Base-by-base conservation (phyloP, 2,113 vertebrate species). In the Haemorhous mexicanus region DNA sequence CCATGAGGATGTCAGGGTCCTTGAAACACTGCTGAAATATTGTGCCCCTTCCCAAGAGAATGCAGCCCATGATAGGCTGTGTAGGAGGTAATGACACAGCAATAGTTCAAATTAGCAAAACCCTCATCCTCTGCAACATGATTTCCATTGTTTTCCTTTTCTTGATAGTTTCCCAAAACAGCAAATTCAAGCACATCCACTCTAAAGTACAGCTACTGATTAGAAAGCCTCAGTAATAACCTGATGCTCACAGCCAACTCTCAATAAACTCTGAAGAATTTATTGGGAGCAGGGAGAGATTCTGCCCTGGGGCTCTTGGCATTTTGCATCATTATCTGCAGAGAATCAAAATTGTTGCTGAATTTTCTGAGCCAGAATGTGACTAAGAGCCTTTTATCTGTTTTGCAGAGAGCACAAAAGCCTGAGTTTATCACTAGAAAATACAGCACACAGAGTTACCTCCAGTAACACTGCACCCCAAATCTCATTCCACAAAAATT, bases 111-210 rank as follows among this genome's bases (percentile, higher is more conserved):
- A 70, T 70, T 85, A 94, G 53, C 26, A 67, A 93, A 67, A 2
- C 3, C 4, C 16, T 72, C 28, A 69, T 50, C 16, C 59, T 84
- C 87, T 83, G 46, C 41, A 80, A 39, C 7, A 53, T 30, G 16
- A 62, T 82, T 83, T 52, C n/a, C 12, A 43, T 58, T 93, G 49
- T 81, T 89, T 89, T 53, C 63, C 13, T 84, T 37, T 85, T 76
- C 11, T 77, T n/a, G 23, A 16, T 35, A 41, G 28, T 55, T 79
- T 69, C 33, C 28, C 50, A 63, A 28, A 76, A 30, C 37, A 59
- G 16, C 4, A 3, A 79, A 62, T 69, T 89, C 46, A 83, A 78
- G 16, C 20, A 61, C 33, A 47, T n/a, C 7, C 30, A 44, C 27
- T 59, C 35, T n/a, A 80, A 92, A 94, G 87, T 12, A n/a, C 37